Conservation (phyloP, 2,113 vertebrate species). For the Rhinoderma darwinii region DNA sequence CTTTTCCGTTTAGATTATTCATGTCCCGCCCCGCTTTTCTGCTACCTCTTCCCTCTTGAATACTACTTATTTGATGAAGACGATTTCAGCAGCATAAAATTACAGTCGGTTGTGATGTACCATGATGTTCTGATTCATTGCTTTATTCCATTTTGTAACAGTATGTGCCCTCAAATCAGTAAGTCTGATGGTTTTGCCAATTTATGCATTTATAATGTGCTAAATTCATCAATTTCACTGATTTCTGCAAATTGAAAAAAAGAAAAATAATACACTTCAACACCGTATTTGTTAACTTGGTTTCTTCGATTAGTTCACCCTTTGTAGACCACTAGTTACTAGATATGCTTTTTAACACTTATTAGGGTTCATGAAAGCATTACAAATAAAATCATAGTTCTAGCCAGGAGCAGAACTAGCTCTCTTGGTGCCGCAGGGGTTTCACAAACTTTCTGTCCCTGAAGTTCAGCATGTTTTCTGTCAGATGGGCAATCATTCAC, state of each 20-base stretch:
- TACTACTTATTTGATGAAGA: conserved; percentile 17
- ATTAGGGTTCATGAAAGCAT: neutral
- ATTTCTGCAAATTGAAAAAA: neutral
- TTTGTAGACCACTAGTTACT: neutral
- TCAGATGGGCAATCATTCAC: too few relatives aligned
- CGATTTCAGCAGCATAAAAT: conserved; percentile 7
- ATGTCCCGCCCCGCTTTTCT: conserved; percentile 61
- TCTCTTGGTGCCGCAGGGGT: too few relatives aligned
- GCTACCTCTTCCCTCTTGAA: conserved; percentile 19
- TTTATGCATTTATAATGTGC: neutral
- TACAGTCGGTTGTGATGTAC: neutral
- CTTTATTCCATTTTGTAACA: neutral
- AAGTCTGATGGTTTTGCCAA: neutral
- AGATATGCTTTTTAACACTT: neutral
- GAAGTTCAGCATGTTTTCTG: too few relatives aligned
- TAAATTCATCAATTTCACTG: neutral
- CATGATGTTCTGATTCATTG: neutral
- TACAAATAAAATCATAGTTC: too few relatives aligned
- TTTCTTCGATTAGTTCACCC: neutral
- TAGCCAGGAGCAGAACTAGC: too few relatives aligned
- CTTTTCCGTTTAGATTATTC: conserved; percentile 83
- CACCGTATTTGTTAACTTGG: neutral
- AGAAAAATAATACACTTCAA: neutral
- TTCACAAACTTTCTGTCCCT: too few relatives aligned
- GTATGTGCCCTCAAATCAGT: neutral